Evolutionary conservation across 2,113 vertebrate genomes (phyloP), one percentile per base, ranked within the genome.

Genomic region (Lonchura striata): DNA sequence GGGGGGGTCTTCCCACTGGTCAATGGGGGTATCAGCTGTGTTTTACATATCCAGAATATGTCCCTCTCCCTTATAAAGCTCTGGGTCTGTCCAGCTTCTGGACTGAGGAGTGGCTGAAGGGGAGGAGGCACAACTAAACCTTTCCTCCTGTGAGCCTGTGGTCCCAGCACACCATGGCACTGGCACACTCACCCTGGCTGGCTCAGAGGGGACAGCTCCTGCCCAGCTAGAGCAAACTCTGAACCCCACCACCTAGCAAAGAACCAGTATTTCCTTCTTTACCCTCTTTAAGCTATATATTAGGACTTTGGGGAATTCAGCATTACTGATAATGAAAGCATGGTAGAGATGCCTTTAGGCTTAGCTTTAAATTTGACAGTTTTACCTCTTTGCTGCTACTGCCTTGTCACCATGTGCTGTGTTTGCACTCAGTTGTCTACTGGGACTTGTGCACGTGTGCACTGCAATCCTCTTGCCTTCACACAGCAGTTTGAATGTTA

Each of bases 401-500:
- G 83, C 60, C 37, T 91, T 75, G 60, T 78, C 86, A 91, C 81
- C 92, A 95, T 94, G 88, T 96, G 85, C 85, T 93, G n/a, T 74
- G 47, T 74, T 96, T 92, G 56, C 50, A 71, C 64, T 86, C 85
- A 18, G 35, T 13, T 75, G 56, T 90, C 82, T 83, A 0, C 50
- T 71, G 80, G 72, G 68, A 71, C 79, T 90, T 64, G 39, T 49
- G 56, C 64, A 77, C 1, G 0, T 56, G 47, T 53, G 15, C 7
- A 4, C 39, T 56, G 59, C 33, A 83, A 41, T 70, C 46, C 71
- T 89, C 59, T 41, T 85, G 53, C 42, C 71, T 91, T 92, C 30
- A 13, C 20, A 28, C 4, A 82, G 81, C 35, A 69, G 21, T 74
- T 65, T 88, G 68, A 27, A 28, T 19, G 37, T 47, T 72, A 31